These are phyloP conservation scores for Tetramorium simillimum DNA, from an alignment of 1,140 invertebrate species.

Conservation along the genomic window DNA sequence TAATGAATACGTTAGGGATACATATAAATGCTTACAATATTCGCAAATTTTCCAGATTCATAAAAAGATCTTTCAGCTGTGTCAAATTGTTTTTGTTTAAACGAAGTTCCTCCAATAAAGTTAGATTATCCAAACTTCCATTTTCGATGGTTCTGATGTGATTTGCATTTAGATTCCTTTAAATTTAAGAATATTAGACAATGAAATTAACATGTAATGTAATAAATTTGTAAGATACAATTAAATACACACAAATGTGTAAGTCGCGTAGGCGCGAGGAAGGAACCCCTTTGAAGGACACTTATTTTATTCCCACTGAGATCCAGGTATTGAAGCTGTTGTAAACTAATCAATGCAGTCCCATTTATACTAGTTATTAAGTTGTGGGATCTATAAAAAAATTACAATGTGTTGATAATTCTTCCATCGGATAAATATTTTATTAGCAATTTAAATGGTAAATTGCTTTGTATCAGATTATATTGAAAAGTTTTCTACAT, in stretches of 20 bases:
- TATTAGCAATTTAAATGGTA: neutral
- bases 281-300: constrained; percentile 85
- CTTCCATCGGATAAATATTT: neutral
- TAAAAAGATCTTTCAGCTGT: constrained; percentile 90
- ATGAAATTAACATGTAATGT: neutral
- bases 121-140: constrained; percentile 90
- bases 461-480: neutral
- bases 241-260: constrained; percentile 83
- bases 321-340: constrained; percentile 87
- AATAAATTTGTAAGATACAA: constrained; percentile 19
- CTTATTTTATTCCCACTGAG: constrained; percentile 88
- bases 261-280: constrained; percentile 83
- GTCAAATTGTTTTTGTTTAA: constrained; percentile 93
- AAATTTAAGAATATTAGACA: constrained; percentile 80
- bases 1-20: neutral
- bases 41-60: constrained; percentile 88
- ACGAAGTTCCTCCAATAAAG: constrained; percentile 90
- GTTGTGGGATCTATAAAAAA: constrained; percentile 86
- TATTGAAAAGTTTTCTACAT: neutral
- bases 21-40: constrained; percentile 87
- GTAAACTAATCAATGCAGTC: constrained; percentile 87
- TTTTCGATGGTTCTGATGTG: constrained; percentile 89
- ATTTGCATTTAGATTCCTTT: constrained; percentile 92
- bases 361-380: constrained; percentile 87
- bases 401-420: constrained; percentile 3